Evolutionary conservation across 2,888 invertebrate species (phyloP).

Genomic region (Agrochola macilenta): DNA sequence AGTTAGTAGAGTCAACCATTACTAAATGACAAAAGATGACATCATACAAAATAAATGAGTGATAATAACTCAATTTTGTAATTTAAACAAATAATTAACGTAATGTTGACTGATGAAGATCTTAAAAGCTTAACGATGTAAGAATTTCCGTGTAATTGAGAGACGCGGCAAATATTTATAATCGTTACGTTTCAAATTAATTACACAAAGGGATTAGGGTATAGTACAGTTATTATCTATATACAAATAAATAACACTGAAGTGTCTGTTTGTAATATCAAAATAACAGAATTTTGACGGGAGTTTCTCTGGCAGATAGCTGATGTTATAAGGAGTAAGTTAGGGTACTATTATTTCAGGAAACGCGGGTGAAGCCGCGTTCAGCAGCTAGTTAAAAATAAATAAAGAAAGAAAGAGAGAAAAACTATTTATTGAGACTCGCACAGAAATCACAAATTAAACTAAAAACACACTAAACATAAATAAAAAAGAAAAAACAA

Average conservation of each 20-base stretch:
- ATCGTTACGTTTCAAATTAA: constrained; percentile 41
- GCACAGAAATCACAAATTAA: no score
- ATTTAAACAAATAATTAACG: constrained; percentile 48
- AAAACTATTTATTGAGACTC: no score
- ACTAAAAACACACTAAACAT: no score
- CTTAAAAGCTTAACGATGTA: constrained; percentile 53
- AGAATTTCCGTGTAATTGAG: constrained; percentile 48
- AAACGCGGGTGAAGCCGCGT: no score
- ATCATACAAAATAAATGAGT: constrained; percentile 30
- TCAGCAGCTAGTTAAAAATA: background rate
- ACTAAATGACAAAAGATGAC: constrained; percentile 25
- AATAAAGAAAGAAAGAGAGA: no score
- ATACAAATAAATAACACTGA: no score
- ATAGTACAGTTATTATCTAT: background rate
- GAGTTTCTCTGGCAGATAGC: no score
- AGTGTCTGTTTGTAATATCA: no score
- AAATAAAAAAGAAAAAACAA: no score
- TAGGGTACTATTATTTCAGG: no score
- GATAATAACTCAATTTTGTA: constrained; percentile 32
- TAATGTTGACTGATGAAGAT: constrained; percentile 51
- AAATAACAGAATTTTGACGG: no score
- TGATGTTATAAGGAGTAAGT: no score
- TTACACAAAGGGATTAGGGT: constrained; percentile 29
- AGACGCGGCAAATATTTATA: constrained; percentile 42
- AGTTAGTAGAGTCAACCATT: constrained; percentile 11